Percentiles rank a stretch among this genome's conserved stretches.
Evolutionary conservation across 2,888 invertebrate genomes (phyloP).

Genomic region (Blera fallax): DNA sequence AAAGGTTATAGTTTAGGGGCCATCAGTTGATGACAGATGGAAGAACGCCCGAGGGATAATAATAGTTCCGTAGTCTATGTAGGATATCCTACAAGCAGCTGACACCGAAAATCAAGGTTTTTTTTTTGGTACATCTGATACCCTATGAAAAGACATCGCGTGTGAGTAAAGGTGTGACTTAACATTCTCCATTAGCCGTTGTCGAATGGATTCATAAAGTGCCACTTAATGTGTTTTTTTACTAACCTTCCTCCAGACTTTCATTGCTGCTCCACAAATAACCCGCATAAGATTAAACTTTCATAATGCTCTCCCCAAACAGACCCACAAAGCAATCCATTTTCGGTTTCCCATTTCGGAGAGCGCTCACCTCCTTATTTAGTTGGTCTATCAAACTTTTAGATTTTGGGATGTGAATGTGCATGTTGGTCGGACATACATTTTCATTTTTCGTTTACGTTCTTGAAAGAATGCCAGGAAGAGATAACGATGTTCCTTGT

Average conservation of each 20-base stretch:
- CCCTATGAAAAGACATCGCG: too few relatives aligned
- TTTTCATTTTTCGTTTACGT: background rate
- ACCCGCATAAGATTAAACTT: background rate
- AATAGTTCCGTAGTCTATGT: too few relatives aligned
- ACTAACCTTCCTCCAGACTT: background rate
- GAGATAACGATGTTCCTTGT: background rate
- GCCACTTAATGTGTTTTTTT: too few relatives aligned
- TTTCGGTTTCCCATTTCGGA: background rate
- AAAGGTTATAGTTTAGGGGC: too few relatives aligned
- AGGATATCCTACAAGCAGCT: too few relatives aligned
- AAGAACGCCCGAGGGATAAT: too few relatives aligned
- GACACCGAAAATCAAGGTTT: too few relatives aligned
- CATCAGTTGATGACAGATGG: too few relatives aligned
- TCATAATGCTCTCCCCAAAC: too few relatives aligned
- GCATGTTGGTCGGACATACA: conserved; percentile 11
- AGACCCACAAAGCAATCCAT: background rate
- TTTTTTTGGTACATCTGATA: too few relatives aligned
- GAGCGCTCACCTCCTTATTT: background rate
- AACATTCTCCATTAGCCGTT: background rate
- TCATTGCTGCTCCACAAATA: background rate
- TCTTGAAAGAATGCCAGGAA: background rate
- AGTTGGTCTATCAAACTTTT: conserved; percentile 7
- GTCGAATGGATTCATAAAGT: background rate
- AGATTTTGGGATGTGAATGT: conserved; percentile 7
- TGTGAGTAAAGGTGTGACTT: background rate